phyloP scores from a whole-genome alignment of 2,888 invertebrate genomes.

The Rhagophthalmus giganteus region DNA sequence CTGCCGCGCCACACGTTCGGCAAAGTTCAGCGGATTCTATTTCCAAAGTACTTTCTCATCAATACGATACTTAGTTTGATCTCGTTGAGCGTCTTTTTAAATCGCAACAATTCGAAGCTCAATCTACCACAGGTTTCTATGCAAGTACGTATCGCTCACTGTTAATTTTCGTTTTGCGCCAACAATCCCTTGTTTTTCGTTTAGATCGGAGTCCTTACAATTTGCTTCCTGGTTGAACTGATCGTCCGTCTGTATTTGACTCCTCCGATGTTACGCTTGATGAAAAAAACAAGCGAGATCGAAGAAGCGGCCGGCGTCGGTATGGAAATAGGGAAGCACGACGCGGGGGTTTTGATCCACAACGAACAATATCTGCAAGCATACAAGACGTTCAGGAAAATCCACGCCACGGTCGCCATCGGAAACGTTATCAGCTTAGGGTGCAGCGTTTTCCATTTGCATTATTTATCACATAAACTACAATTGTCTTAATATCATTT shows the following conservation, averaged over 20 bases:
- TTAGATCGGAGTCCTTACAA: conserved; percentile 66
- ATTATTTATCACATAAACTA: conserved; percentile 59
- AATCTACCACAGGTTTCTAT: conserved; percentile 58
- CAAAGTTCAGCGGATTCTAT: conserved; percentile 81
- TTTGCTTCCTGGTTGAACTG: conserved; percentile 73
- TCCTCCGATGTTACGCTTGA: conserved; percentile 72
- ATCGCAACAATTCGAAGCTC: conserved; percentile 61
- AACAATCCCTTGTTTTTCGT: conserved; percentile 43
- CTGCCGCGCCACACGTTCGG: conserved; percentile 87
- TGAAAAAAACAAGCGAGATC: conserved; percentile 73
- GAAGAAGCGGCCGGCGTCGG: conserved; percentile 78
- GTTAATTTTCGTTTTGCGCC: too few species aligned
- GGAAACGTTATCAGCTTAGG: conserved; percentile 75
- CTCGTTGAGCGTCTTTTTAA: conserved; percentile 71
- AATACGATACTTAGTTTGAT: conserved; percentile 75
- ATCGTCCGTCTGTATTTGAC: conserved; percentile 76
- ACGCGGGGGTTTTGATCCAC: conserved; percentile 70
- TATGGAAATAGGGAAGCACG: conserved; percentile 74
- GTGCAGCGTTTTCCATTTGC: conserved; percentile 68
- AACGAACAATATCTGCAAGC: conserved; percentile 80
- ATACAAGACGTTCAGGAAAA: conserved; percentile 72
- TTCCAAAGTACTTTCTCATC: conserved; percentile 83
- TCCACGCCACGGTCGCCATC: conserved; percentile 78
- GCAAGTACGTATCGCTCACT: conserved; percentile 60
- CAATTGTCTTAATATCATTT: background rate